phyloP scores from a whole-genome alignment of 2,888 invertebrate genomes.

The Formica aserva region DNA sequence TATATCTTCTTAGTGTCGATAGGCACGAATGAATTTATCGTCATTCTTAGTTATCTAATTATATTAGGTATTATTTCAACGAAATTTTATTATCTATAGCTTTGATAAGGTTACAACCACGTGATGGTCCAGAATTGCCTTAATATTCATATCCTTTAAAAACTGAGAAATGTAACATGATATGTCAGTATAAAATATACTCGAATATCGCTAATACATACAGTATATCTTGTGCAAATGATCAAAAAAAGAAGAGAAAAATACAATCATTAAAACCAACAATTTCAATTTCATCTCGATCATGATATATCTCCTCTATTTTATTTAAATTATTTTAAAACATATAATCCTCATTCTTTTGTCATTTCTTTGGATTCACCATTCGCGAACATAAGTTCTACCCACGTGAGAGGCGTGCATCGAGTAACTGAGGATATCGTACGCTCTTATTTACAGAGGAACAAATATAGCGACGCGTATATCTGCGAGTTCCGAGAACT shows the following conservation, averaged over 20 bases:
- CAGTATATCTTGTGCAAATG: neutral
- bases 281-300: neutral
- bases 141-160: neutral
- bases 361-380: neutral
- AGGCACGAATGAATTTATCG: constrained; percentile 43
- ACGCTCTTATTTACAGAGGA: constrained; percentile 47
- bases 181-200: neutral
- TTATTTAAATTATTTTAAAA: neutral
- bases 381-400: constrained; percentile 18
- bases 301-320: neutral
- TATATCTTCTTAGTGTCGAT: constrained; percentile 66
- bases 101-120: neutral
- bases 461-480: constrained; percentile 39
- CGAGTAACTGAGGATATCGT: constrained; percentile 25
- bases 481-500: constrained; percentile 50
- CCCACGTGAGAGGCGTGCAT: neutral
- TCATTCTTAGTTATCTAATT: constrained; percentile 19
- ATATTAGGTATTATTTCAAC: constrained; percentile 12
- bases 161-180: neutral
- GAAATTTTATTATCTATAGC: constrained; percentile 18
- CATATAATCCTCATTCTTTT: neutral
- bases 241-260: neutral
- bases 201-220: neutral
- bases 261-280: neutral
- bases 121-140: neutral